Conservation (phyloP, 2,888 invertebrate species). For the Zygaena filipendulae region DNA sequence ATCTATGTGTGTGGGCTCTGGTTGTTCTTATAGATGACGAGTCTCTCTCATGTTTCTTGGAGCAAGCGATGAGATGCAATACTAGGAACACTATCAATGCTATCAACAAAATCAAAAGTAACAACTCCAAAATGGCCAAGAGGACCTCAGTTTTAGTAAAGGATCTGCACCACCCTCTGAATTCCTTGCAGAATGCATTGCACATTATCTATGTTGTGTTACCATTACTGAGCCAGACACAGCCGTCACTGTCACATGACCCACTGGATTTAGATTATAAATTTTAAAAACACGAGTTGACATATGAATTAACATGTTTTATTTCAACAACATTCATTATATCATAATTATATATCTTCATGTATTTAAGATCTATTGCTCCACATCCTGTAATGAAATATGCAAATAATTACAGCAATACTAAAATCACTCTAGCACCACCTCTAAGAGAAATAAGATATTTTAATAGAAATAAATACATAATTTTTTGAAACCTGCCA, state of each 20-base stretch:
- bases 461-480: too few species aligned
- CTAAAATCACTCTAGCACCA: too few species aligned
- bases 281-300: too few species aligned
- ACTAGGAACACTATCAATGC: constrained; percentile 34
- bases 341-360: too few species aligned
- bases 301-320: too few species aligned
- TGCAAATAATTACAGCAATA: too few species aligned
- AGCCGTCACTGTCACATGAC: constrained; percentile 1
- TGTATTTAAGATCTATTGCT: too few species aligned
- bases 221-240: too few species aligned
- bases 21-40: not conserved
- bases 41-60: constrained; percentile 2
- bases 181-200: constrained; percentile 35
- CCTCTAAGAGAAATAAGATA: too few species aligned
- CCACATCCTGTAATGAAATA: too few species aligned
- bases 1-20: not conserved
- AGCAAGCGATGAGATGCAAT: constrained; percentile 37
- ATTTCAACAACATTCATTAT: too few species aligned
- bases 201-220: constrained; percentile 36
- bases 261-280: constrained; percentile 5
- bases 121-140: constrained; percentile 29
- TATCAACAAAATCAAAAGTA: constrained; percentile 31
- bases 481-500: too few species aligned
- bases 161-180: constrained; percentile 43
- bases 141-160: constrained; percentile 39